Evolutionary conservation across 2,113 vertebrate species (phyloP).

Genomic region (Psittacula cyanocephala): DNA sequence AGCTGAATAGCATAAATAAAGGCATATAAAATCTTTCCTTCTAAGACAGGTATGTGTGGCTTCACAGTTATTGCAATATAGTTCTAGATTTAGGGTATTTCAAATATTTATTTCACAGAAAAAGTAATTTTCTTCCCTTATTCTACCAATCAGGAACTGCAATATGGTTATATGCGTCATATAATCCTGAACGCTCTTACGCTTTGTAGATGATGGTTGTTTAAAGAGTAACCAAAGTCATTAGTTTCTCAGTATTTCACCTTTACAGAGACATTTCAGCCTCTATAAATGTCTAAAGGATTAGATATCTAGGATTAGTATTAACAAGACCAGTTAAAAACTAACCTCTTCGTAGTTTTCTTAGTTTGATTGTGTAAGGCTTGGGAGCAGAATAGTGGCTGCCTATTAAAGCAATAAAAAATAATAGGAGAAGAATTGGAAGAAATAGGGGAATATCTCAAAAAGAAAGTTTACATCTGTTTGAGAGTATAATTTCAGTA

Average conservation of each 20-base stretch:
- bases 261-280: not conserved
- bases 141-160: not conserved
- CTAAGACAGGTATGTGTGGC: not conserved
- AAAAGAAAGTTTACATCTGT: not conserved
- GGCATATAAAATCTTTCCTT: not conserved
- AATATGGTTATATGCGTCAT: not conserved
- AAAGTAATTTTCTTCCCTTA: not conserved
- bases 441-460: not conserved
- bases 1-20: not conserved
- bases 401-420: not conserved
- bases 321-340: not conserved
- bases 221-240: not conserved
- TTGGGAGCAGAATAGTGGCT: not conserved
- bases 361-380: not conserved
- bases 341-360: not conserved
- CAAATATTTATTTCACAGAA: not conserved
- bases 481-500: not conserved
- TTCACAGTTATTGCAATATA: not conserved
- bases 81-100: not conserved
- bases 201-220: not conserved
- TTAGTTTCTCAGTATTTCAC: not conserved
- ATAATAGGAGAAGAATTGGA: not conserved
- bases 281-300: not conserved
- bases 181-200: not conserved
- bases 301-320: not conserved